Conservation (phyloP, 2,113 vertebrate species). For the Gavia stellata region DNA sequence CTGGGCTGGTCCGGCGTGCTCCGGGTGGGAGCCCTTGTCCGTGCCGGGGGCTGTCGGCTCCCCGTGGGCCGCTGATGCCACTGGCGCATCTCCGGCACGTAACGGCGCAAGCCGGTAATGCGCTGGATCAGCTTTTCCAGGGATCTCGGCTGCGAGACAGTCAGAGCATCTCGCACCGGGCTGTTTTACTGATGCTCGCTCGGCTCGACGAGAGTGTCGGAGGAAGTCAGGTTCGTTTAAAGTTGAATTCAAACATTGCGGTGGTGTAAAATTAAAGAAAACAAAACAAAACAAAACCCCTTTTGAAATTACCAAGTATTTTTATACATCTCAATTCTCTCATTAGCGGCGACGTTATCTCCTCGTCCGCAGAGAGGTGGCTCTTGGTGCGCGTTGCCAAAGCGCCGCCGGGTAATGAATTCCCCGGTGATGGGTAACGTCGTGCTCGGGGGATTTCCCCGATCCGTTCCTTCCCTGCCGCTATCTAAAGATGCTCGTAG, state of each 20-base stretch:
- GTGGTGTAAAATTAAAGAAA: not conserved
- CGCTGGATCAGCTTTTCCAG: not conserved
- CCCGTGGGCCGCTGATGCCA: not conserved
- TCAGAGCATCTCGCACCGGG: not conserved
- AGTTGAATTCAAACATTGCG: not conserved
- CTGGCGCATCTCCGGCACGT: not conserved
- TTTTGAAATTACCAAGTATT: not conserved
- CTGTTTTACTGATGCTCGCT: not conserved
- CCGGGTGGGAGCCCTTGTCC: not conserved
- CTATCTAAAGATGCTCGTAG: no score
- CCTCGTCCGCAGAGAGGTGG: not conserved
- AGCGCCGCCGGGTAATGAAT: not conserved
- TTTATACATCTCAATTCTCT: not conserved
- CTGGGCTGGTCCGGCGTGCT: not conserved
- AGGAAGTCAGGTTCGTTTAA: not conserved
- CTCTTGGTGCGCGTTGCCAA: not conserved
- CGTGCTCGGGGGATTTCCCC: not conserved
- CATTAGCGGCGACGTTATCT: not conserved
- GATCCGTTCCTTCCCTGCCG: not conserved
- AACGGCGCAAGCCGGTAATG: rapidly evolving
- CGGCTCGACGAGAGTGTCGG: not conserved
- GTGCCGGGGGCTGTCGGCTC: not conserved
- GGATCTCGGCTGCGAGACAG: not conserved
- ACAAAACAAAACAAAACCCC: not conserved
- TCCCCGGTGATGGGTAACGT: not conserved